Conservation (phyloP, 2,797 vertebrate genomes). For the Cichlasoma orientale region DNA sequence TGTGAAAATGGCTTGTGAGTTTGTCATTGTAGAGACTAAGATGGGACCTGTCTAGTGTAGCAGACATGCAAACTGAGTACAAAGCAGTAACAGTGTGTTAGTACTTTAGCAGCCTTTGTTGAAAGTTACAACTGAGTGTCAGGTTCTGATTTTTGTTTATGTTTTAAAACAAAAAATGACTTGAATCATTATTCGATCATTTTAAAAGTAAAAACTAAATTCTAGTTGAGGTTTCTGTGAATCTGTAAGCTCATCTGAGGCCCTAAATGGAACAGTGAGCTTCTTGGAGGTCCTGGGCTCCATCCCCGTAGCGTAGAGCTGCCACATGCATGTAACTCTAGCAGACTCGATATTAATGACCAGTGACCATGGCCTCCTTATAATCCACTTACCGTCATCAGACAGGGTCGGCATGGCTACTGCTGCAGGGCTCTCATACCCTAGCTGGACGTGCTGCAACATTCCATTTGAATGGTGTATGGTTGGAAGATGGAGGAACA, state of each 20-base stretch:
- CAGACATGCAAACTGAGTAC: too few relatives aligned
- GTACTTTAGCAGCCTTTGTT: not conserved
- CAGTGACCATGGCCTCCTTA: constrained; percentile 67
- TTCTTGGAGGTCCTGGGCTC: constrained; percentile 39
- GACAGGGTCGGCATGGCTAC: constrained; percentile 59
- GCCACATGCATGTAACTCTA: constrained; percentile 64
- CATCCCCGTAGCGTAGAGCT: constrained; percentile 52
- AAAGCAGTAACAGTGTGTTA: too few relatives aligned
- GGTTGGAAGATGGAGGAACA: constrained; percentile 48
- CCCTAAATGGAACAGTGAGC: not conserved
- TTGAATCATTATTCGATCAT: not conserved
- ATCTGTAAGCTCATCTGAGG: constrained; percentile 35
- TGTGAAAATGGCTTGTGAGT: too few relatives aligned
- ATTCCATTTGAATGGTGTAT: constrained; percentile 59
- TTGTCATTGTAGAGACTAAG: too few relatives aligned
- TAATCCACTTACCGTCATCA: constrained; percentile 74
- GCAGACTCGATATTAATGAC: constrained; percentile 62
- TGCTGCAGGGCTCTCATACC: constrained; percentile 59
- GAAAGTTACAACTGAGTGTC: not conserved
- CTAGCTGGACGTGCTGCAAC: constrained; percentile 56
- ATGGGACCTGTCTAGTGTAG: too few relatives aligned
- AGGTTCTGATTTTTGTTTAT: not conserved
- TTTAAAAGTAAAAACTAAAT: not conserved
- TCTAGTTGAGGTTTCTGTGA: not conserved
- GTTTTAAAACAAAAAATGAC: not conserved